These are phyloP conservation scores for Thinocorus orbignyianus DNA, from an alignment of 2,113 vertebrate genomes.

Conservation along the genomic window DNA sequence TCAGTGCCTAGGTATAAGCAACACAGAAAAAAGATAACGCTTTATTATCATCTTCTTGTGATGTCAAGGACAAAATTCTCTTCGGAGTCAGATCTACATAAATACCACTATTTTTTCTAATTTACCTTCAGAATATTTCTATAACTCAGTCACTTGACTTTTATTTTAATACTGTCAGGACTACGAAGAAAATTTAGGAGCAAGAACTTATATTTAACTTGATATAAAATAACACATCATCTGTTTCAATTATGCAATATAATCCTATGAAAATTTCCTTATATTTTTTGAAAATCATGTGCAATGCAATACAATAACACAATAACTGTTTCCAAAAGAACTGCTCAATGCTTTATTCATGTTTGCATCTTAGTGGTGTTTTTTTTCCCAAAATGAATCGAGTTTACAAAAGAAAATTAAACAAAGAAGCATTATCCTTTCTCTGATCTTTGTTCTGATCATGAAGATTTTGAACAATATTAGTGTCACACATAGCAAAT, in stretches of 20 bases:
- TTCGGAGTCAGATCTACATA: background rate
- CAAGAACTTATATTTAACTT: constrained; percentile 39
- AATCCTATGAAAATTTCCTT: constrained; percentile 49
- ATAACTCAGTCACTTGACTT: background rate
- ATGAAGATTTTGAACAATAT: constrained; percentile 69
- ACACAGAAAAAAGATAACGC: background rate
- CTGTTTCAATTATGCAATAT: constrained; percentile 47
- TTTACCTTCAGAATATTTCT: constrained; percentile 22
- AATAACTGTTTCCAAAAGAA: constrained; percentile 4
- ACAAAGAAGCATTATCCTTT: constrained; percentile 65
- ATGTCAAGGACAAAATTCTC: constrained; percentile 50
- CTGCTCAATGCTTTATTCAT: background rate
- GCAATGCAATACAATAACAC: constrained; percentile 20
- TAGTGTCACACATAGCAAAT: constrained; percentile 70
- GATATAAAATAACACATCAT: constrained; percentile 40
- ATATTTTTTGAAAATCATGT: constrained; percentile 56
- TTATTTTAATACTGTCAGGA: constrained; percentile 11
- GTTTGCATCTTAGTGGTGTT: background rate
- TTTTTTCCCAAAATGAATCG: constrained; percentile 10
- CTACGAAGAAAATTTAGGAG: constrained; percentile 14
- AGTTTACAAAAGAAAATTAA: constrained; percentile 73
- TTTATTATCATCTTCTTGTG: background rate
- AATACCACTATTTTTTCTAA: background rate
- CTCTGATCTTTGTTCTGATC: constrained; percentile 72
- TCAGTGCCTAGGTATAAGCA: background rate